Percentiles rank a stretch among this genome's conserved stretches.
phyloP scores from a whole-genome alignment of 2,888 invertebrate genomes.

The Oscheius sp. region DNA sequence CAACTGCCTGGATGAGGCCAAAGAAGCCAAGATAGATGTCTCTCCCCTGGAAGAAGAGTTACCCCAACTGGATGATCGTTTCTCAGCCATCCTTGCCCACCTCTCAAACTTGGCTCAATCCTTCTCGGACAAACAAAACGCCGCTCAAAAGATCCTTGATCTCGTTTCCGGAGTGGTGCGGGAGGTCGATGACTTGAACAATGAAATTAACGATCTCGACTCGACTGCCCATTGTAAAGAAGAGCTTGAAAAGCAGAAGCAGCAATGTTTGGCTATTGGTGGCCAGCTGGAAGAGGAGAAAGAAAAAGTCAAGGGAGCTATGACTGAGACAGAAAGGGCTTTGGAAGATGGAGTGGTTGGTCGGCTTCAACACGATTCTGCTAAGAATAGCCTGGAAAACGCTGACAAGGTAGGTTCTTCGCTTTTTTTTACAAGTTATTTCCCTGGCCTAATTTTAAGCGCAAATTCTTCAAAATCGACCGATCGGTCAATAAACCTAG shows the following conservation, averaged over 20 bases:
- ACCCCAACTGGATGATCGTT: conserved; percentile 2
- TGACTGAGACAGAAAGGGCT: conserved; percentile 38
- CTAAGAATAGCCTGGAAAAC: conserved; percentile 34
- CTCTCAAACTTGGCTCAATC: conserved; percentile 73
- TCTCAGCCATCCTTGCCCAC: conserved; percentile 28
- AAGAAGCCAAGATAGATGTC: not conserved
- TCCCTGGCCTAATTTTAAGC: no score
- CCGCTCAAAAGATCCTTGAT: conserved; percentile 74
- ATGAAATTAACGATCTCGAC: conserved; percentile 47
- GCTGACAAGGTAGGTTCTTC: conserved; percentile 40
- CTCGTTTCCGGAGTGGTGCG: conserved; percentile 9
- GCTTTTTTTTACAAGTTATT: no score
- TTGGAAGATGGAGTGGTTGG: conserved; percentile 36
- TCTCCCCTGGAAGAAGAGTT: not conserved
- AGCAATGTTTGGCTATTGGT: conserved; percentile 62
- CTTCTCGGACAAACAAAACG: conserved; percentile 37
- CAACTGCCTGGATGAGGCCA: conserved; percentile 4
- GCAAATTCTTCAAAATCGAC: no score
- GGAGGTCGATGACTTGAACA: not conserved
- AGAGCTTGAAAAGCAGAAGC: conserved; percentile 74
- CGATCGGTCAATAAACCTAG: no score
- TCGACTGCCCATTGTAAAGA: conserved; percentile 49
- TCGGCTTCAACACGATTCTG: conserved; percentile 39
- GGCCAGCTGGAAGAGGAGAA: conserved; percentile 58
- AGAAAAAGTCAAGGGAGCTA: conserved; percentile 58